Evolutionary conservation across 2,888 invertebrate species (phyloP).

Genomic region (Leptinotarsa haldemani): DNA sequence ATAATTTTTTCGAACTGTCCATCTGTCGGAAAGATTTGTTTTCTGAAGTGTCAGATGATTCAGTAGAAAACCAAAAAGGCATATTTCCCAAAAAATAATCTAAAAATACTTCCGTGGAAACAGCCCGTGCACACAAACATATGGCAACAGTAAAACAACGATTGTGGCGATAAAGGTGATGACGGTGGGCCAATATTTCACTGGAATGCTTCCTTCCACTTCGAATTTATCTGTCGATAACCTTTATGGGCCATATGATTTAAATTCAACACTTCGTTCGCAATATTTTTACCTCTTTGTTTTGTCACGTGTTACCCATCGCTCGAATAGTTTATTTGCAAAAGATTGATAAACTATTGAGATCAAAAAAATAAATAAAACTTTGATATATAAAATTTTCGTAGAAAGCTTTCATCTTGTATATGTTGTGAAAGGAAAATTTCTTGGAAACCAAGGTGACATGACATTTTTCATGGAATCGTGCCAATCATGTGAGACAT

Average conservation of each 20-base stretch:
- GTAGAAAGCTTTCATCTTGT: not conserved
- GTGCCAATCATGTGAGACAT: not conserved
- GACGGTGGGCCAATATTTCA: slow-evolving; percentile 43
- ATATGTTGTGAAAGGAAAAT: not conserved
- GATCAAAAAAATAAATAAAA: not conserved
- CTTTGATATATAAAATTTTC: not conserved
- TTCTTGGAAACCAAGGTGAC: not conserved
- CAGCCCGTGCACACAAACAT: slow-evolving; percentile 25
- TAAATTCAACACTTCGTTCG: slow-evolving; percentile 27
- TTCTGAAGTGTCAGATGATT: too few relatives aligned
- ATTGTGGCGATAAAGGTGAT: slow-evolving; percentile 40
- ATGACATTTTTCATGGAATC: too few relatives aligned
- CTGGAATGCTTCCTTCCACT: slow-evolving; percentile 47
- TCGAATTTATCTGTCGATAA: slow-evolving; percentile 49
- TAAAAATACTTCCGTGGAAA: not conserved
- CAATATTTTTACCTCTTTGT: slow-evolving; percentile 22
- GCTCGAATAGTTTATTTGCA: not conserved
- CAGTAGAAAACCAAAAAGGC: too few relatives aligned
- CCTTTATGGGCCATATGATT: slow-evolving; percentile 43
- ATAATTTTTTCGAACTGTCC: too few relatives aligned
- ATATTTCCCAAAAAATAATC: not conserved
- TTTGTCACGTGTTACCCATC: slow-evolving; percentile 16
- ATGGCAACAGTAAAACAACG: slow-evolving; percentile 45
- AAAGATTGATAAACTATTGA: not conserved
- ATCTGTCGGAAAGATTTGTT: too few relatives aligned